Evolutionary conservation across 2,113 vertebrate genomes (phyloP).

Genomic region (Uria lomvia): DNA sequence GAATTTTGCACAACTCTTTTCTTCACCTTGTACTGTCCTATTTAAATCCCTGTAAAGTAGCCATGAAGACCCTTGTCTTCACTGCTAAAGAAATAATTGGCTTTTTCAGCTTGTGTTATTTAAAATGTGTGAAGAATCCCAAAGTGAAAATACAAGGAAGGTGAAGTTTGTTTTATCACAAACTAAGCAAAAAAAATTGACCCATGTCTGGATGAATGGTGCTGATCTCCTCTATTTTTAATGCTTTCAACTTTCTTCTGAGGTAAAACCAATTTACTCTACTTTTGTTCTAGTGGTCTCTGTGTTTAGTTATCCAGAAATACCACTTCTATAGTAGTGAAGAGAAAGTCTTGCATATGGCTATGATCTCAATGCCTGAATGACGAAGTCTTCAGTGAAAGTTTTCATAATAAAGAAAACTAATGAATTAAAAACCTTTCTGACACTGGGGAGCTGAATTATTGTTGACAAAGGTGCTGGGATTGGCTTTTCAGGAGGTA

Average conservation of each 20-base stretch:
- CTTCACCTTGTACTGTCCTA: not conserved
- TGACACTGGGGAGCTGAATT: not conserved
- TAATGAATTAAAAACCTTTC: not conserved
- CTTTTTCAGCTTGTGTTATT: not conserved
- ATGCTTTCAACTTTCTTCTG: not conserved
- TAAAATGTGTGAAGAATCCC: not conserved
- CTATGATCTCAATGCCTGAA: not conserved
- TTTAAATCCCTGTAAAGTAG: not conserved
- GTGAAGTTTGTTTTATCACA: not conserved
- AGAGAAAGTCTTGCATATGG: not conserved
- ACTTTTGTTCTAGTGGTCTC: not conserved
- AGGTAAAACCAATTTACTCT: not conserved
- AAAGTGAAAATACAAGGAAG: not conserved
- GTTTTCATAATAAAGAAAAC: not conserved
- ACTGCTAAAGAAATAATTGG: not conserved
- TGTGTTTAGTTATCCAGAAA: not conserved
- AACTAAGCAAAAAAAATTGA: not conserved
- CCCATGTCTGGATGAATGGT: not conserved
- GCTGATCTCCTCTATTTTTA: not conserved
- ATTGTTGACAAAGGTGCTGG: not conserved
- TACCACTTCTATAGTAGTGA: not conserved
- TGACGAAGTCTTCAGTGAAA: not conserved
- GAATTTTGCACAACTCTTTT: not conserved
- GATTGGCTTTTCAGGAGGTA: not conserved
- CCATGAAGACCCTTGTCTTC: not conserved